Evolutionary conservation across 1,140 invertebrate species (phyloP), one percentile per base, ranked within the genome.

Genomic region (Oncopodura yosiiana): DNA sequence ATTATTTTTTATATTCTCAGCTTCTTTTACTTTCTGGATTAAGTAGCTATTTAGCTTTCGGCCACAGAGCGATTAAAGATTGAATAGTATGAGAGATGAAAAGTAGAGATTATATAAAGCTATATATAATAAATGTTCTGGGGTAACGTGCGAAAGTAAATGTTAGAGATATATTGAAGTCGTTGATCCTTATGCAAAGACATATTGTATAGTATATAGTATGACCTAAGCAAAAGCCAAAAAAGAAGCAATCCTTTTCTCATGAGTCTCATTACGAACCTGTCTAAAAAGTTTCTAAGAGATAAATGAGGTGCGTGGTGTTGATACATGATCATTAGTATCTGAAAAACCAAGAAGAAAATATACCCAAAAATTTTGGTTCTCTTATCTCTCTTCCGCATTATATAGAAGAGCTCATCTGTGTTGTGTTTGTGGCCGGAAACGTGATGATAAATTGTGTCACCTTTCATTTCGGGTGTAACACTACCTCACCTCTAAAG

Each of bases 11-110:
- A 26, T 43, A 43, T 32, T 30, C 8, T 46, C 44, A 32, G 27
- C 34, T 46, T 46, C 34, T 46, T 46, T 32, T 27, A 19, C 38
- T 38, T 30, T 23, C 14, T 49, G 32, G 19, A 37, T 26, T 55
- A 55, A 56, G 54, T 56, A 56, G 54, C 54, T 56, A 30, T 56
- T 56, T 50, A 8, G 54, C 54, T 56, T n/a, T 39, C 29, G 53
- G 53, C 44, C 36, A 34, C 30, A 42, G 26, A 37, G 23, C 51
- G 53, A 49, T 49, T 45, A 45, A 49, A 55, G 49, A n/a, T n/a
- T n/a, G n/a, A n/a, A n/a, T n/a, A n/a, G n/a, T n/a, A n/a, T n/a
- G n/a, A n/a, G n/a, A n/a, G n/a, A n/a, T n/a, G n/a, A n/a, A n/a
- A n/a, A n/a, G n/a, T n/a, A n/a, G n/a, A n/a, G n/a, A n/a, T n/a